Evolutionary conservation across 2,888 invertebrate genomes (phyloP), one percentile per base, ranked within the genome.

Genomic region (Andrena hattorfiana): DNA sequence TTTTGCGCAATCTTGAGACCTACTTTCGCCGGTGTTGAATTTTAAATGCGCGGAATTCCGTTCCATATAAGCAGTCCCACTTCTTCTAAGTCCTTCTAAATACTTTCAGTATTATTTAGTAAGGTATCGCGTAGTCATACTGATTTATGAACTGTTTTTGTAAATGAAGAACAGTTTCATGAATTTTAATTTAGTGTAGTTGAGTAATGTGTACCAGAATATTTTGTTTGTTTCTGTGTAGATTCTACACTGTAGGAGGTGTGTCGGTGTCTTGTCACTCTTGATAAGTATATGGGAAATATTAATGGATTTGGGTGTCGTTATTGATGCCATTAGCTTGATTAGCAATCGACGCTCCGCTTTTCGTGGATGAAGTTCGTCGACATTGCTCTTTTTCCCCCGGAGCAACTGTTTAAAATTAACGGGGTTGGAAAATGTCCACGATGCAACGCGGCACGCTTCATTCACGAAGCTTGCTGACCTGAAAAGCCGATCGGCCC

Each of bases 401-500:
- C 48, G 64, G 63, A 85, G 82, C 64, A 82, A 80, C 77, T 56
- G 80, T 85, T 78, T 85, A 85, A 85, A 87, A 85, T 87, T 87
- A 87, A 84, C 84, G 62, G 79, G 87, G 82, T 73, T 68, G 75
- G 66, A 85, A 79, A 82, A 82, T 72, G 74, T 63, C 62, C 67
- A 78, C 74, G 32, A 68, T 77, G 70, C 68, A 77, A 73, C 62
- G 62, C 66, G 48, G 59, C 75, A 76, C 68, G 78, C 87, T 82
- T 84, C 84, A 87, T 87, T 87, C 87, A 87, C 77, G 73, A 72
- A 75, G 85, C 78, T 35, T 62, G 30, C 77, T 81, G 87, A 85
- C 85, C 87, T 87, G 85, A 80, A 87, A 87, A 87, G 60, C 67
- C 78, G 69, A 84, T 80, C 77, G 85, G 73, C 80, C 87, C 78